phyloP scores from a whole-genome alignment of 2,888 invertebrate genomes.

The Melieria crassipennis region DNA sequence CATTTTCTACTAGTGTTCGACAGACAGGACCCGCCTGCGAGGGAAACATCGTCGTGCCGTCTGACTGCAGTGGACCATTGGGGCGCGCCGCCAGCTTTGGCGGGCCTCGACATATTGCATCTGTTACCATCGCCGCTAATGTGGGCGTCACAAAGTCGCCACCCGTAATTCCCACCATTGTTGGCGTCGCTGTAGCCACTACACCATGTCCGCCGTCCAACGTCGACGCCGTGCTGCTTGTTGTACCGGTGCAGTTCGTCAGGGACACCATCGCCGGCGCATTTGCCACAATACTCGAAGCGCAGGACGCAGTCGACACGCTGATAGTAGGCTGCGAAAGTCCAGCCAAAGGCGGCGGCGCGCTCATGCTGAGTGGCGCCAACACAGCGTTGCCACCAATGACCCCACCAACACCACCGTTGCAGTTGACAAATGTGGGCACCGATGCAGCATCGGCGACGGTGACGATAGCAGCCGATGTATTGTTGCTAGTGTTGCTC shows the following conservation, averaged over 20 bases:
- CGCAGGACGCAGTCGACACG: conserved; percentile 7
- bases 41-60: conserved; percentile 66
- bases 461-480: conserved; percentile 17
- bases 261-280: background rate
- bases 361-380: conserved; percentile 37
- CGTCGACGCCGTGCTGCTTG: conserved; percentile 35
- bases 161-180: conserved; percentile 62
- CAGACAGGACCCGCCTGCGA: conserved; percentile 70
- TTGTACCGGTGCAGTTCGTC: background rate
- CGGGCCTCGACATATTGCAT: conserved; percentile 61
- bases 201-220: conserved; percentile 16
- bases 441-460: conserved; percentile 19
- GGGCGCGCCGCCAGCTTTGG: conserved; percentile 67
- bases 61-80: conserved; percentile 65
- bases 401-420: conserved; percentile 26
- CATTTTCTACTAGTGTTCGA: conserved; percentile 70
- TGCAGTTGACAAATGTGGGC: conserved; percentile 32
- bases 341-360: conserved; percentile 58
- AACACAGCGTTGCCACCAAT: conserved; percentile 13
- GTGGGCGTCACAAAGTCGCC: conserved; percentile 60
- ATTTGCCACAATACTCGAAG: background rate
- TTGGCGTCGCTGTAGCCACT: conserved; percentile 16
- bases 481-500: conserved; percentile 15
- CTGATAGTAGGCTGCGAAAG: conserved; percentile 42
- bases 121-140: conserved; percentile 56